Base-by-base conservation (phyloP, 2,888 invertebrate species). In the Polietes domitor region DNA sequence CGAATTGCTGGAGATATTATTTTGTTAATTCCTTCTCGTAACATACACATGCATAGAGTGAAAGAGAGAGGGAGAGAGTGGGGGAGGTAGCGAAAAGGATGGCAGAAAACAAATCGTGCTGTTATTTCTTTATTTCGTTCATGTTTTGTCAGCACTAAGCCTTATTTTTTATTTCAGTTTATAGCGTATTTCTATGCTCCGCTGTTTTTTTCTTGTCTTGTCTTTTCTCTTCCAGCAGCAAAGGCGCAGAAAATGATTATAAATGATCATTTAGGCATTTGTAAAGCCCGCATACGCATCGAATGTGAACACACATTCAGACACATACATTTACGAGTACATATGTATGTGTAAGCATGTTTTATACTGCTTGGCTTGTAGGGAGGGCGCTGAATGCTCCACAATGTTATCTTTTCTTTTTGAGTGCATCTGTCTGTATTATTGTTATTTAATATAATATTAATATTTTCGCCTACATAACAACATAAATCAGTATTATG, bases 221-320 rank as follows among this genome's bases (percentile, higher is more conserved):
- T 73, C 17, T 55, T 73, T 28, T 73, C 47, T 15, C 21, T 19
- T 24, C 24, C 58, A 21, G 70, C 26, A 58, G 71, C 21, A 61
- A 32, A 55, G 43, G 26, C 28, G 17, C 32, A 41, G 43, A 55
- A 77, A 82, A 83, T 82, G 74, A 65, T 85, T 83, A 83, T 83
- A 79, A 83, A 85, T 85, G 77, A 77, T 84, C 81, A 78, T 78
- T 84, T 78, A 84, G 84, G 78, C 84, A 79, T 81, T 79, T 78
- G 81, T 81, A 84, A 84, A 79, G 76, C 78, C 78, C 43, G 6
- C 68, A 24, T 41, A 68, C 68, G 24, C 41, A 4, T 43, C 68
- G 24, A n/a, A 61, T 26, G 28, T 61, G 61, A 26, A 61, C n/a
- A 19, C 17, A 26, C 26, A 15, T 26, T 26, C 26, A 32, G 7